A percentile compares a stretch with the other conserved stretches of the same genome.
phyloP scores from a whole-genome alignment of 2,888 invertebrate genomes.

The Drosophila austrosaltans region DNA sequence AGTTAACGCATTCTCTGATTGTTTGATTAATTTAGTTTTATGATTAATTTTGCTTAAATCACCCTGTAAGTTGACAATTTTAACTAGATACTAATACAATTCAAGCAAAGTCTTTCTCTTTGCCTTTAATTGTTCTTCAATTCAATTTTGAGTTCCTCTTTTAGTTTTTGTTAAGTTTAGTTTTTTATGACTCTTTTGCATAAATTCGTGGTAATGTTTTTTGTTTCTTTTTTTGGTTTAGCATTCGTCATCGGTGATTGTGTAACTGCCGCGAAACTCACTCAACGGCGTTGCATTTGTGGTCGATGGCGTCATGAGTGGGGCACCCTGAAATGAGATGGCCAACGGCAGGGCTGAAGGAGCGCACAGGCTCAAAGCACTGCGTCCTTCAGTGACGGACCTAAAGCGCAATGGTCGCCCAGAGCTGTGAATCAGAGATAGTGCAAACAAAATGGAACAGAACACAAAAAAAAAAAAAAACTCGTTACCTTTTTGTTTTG shows the following conservation, averaged over 20 bases:
- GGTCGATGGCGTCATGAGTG: constrained; percentile 82
- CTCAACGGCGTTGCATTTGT: constrained; percentile 82
- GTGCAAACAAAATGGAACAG: not conserved
- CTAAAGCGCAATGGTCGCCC: constrained; percentile 89
- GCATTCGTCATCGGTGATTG: constrained; percentile 83
- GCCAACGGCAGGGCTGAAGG: constrained; percentile 90
- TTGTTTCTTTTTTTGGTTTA: constrained; percentile 48
- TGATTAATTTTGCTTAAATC: constrained; percentile 39
- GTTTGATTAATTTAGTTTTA: constrained; percentile 24
- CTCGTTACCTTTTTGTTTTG: constrained; percentile 13
- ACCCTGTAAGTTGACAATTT: constrained; percentile 48
- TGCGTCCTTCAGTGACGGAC: constrained; percentile 88
- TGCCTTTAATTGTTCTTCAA: not conserved
- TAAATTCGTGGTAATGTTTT: constrained; percentile 30
- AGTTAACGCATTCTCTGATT: constrained; percentile 30
- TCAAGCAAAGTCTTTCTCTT: not conserved
- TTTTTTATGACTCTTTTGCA: constrained; percentile 3
- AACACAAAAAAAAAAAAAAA: not conserved
- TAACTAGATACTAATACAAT: constrained; percentile 24
- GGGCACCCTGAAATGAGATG: constrained; percentile 89
- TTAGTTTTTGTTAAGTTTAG: constrained; percentile 7
- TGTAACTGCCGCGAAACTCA: constrained; percentile 83
- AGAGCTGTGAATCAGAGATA: constrained; percentile 84
- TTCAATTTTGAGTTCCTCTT: not conserved
- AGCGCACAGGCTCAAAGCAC: constrained; percentile 89